phyloP scores from a whole-genome alignment of 2,888 invertebrate species.

The Disparrhopalites patrizii region DNA sequence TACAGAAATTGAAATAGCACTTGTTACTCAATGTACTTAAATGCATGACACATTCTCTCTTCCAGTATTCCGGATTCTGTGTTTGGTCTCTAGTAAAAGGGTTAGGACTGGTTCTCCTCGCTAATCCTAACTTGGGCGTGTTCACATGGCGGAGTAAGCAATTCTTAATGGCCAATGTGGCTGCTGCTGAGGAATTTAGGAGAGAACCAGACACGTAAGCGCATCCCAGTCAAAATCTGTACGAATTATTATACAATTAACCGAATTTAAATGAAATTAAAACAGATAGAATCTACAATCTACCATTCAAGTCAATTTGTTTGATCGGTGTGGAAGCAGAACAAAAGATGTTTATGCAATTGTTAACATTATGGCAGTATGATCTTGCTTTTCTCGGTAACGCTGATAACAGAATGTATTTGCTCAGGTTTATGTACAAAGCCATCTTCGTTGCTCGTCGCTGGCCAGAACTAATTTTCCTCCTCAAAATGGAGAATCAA shows the following conservation, averaged over 20 bases:
- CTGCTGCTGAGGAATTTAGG: conserved; percentile 38
- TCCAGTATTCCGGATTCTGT: conserved; percentile 42
- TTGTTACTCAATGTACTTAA: neutral
- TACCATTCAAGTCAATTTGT: too few relatives aligned
- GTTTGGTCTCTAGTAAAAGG: conserved; percentile 40
- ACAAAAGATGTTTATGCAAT: too few relatives aligned
- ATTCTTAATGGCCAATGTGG: conserved; percentile 32
- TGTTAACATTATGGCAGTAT: neutral
- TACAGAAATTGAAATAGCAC: neutral
- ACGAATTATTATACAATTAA: too few relatives aligned
- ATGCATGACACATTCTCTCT: neutral
- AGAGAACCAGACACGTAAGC: conserved; percentile 35
- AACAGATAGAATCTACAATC: too few relatives aligned
- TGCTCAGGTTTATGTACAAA: conserved; percentile 26
- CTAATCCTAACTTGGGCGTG: conserved; percentile 43
- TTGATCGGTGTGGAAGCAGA: too few relatives aligned
- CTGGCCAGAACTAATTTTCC: conserved; percentile 41
- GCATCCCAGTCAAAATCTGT: too few relatives aligned
- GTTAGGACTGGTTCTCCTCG: conserved; percentile 35
- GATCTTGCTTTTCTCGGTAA: neutral
- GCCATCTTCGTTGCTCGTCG: conserved; percentile 35
- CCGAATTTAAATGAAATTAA: too few relatives aligned
- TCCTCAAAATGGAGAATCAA: conserved; percentile 36
- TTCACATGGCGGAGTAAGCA: conserved; percentile 34
- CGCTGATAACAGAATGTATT: neutral